Evolutionary conservation across 1,140 invertebrate species (phyloP), one percentile per base, ranked within the genome.

Genomic region (Vollenhovia emeryi): DNA sequence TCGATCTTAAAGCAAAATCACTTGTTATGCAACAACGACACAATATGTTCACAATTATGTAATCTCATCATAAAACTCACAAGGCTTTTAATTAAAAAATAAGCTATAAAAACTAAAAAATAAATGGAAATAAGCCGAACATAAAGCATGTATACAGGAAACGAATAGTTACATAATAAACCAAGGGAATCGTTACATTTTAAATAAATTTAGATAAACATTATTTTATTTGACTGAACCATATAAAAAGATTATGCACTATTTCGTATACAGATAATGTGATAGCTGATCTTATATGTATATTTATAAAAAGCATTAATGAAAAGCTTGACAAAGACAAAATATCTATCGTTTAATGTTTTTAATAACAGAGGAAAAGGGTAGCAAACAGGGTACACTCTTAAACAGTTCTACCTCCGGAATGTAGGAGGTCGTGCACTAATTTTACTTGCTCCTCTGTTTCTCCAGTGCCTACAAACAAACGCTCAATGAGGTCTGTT

Each of bases 401-500:
- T 87, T 59, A 74, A 87, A 86, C 73, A 60, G 52, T 27, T 89
- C 92, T 96, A 97, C 96, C 96, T 95, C 97, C 97, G 92, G 98
- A 98, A 95, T 98, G 96, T 92, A 98, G 96, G 93, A 98, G 96
- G 95, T 98, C 97, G 95, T 98, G 97, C 84, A 97, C 97, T 92
- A 98, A 95, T 95, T 97, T 96, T 52, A 96, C 96, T 95, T 98
- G 97, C 93, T 98, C 97, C 86, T 96, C 96, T 86, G 97, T 97
- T 92, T 97, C 96, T 87, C 96, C 96, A 93, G 96, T 96, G 93
- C 97, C 97, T 97, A 92, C 45, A 92, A 93, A 89, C n/a, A 89
- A 89, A 87, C 24, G 30, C 43, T 69, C n/a, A 2, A 69, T 89
- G 9, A 88, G 21, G 21, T 55, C 21, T 40, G 33, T 30, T 27